Conservation (phyloP, 2,888 invertebrate genomes). For the Acanthacorydalis orientalis region DNA sequence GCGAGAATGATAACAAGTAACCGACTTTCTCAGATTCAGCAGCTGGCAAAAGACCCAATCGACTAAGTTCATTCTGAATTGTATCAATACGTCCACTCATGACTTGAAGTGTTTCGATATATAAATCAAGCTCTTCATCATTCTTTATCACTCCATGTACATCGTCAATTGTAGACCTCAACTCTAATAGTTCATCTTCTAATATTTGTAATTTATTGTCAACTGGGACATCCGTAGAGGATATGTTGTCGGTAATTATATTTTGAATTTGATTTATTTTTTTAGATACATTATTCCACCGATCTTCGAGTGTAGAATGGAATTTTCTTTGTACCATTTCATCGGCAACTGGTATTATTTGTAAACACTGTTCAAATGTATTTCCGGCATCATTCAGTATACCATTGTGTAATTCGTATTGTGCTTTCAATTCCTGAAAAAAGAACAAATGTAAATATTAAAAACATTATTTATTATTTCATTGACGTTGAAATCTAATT, state of each 20-base stretch:
- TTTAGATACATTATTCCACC: slow-evolving; percentile 50
- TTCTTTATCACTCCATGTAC: slow-evolving; percentile 66
- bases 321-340: slow-evolving; percentile 67
- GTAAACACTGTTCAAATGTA: slow-evolving; percentile 59
- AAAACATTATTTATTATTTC: background rate
- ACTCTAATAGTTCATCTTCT: slow-evolving; percentile 60
- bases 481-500: background rate
- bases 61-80: slow-evolving; percentile 64
- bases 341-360: slow-evolving; percentile 67
- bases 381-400: slow-evolving; percentile 54
- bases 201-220: slow-evolving; percentile 57
- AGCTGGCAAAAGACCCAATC: slow-evolving; percentile 55
- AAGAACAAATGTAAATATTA: too few species aligned
- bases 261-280: slow-evolving; percentile 49
- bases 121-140: slow-evolving; percentile 66
- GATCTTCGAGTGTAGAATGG: slow-evolving; percentile 58
- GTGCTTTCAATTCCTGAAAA: slow-evolving; percentile 60
- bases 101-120: slow-evolving; percentile 66
- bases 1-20: slow-evolving; percentile 47
- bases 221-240: slow-evolving; percentile 54
- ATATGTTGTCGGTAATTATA: slow-evolving; percentile 49
- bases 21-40: slow-evolving; percentile 64
- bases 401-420: slow-evolving; percentile 68
- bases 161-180: slow-evolving; percentile 48
- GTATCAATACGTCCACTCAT: slow-evolving; percentile 55